Evolutionary conservation across 2,888 invertebrate species (phyloP), one percentile per base, ranked within the genome.

Genomic region (Erebia ligea): DNA sequence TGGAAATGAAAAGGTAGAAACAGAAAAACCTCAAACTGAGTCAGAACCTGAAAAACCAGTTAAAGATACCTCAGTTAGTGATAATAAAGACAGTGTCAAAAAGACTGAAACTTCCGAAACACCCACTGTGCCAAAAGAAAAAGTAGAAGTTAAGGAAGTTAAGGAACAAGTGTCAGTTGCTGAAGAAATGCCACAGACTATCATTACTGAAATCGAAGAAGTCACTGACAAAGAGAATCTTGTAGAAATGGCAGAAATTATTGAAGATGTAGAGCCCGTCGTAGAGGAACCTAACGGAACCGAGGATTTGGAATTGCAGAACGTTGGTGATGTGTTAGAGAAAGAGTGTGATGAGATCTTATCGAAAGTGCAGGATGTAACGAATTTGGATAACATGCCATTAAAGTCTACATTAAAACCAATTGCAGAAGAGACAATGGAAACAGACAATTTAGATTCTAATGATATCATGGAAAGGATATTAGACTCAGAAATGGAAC

Each of bases 291-390:
- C 90, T 2, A 67, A 80, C 1, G 75, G 77, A 56, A 73, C 70
- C 40, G 86, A 86, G 75, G 92, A 91, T 68, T 86, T 91, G 77
- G 92, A 90, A 73, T 78, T 92, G 40, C 85, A 89, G 76, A 90
- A 88, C 74, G 91, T 87, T 19, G 89, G 90, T 4, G 88, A 90
- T 62, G 91, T 89, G 2, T 81, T 94, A 19, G 92, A 92, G 73
- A 93, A 92, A 75, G 93, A 93, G 81, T 94, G 94, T 75, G 91
- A 90, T 73, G 93, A 93, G 76, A 92, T 94, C 70, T 76, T 94
- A 25, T 91, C 90, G 0, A 93, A 93, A 78, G 92, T 94, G 8
- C 87, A 92, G 76, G 85, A 90, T 78, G 91, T 93, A 48, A 92
- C 92, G 6, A 91, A 90, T 75, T 82, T 92, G 70, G 89, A 89